phyloP scores from a whole-genome alignment of 1,140 invertebrate species.

The Conopomorpha cramerella region DNA sequence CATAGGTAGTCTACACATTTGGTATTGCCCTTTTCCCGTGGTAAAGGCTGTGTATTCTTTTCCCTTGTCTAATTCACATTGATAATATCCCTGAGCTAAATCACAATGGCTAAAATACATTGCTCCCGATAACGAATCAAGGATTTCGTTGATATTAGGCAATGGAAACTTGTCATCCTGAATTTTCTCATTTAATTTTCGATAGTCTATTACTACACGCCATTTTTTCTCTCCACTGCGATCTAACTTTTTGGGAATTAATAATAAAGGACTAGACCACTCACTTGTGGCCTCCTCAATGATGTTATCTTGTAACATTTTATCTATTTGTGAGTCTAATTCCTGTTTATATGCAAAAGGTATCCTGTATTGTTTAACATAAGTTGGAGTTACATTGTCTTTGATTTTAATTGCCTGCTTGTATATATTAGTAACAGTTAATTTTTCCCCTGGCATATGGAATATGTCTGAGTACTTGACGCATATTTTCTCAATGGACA shows the following conservation, averaged over 20 bases:
- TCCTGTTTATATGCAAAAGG: slow-evolving; percentile 2
- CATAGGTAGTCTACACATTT: slow-evolving; percentile 12
- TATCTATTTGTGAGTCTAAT: slow-evolving; percentile 3
- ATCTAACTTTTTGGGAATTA: slow-evolving; percentile 8
- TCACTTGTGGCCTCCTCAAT: slow-evolving; percentile 1
- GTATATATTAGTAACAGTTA: slow-evolving; percentile 1
- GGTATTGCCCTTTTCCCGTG: slow-evolving; percentile 11
- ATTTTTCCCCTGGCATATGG: slow-evolving; percentile 4
- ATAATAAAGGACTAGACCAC: slow-evolving; percentile 9
- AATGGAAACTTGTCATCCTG: no score
- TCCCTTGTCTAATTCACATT: slow-evolving; percentile 30
- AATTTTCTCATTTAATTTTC: slow-evolving; percentile 13
- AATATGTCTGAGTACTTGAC: slow-evolving; percentile 3
- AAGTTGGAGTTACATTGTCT: neutral
- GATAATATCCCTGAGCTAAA: slow-evolving; percentile 40
- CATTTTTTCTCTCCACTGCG: slow-evolving; percentile 5
- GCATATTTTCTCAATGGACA: neutral
- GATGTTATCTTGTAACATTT: slow-evolving; percentile 3
- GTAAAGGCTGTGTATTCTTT: slow-evolving; percentile 30
- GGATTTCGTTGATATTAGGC: no score
- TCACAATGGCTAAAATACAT: slow-evolving; percentile 13
- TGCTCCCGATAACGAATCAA: slow-evolving; percentile 10
- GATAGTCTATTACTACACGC: no score
- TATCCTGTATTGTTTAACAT: neutral
- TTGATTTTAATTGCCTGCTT: neutral